Percentiles rank a stretch among this genome's conserved stretches.
phyloP scores from a whole-genome alignment of 2,113 vertebrate genomes.

The Cyprinodon brontotheroides region DNA sequence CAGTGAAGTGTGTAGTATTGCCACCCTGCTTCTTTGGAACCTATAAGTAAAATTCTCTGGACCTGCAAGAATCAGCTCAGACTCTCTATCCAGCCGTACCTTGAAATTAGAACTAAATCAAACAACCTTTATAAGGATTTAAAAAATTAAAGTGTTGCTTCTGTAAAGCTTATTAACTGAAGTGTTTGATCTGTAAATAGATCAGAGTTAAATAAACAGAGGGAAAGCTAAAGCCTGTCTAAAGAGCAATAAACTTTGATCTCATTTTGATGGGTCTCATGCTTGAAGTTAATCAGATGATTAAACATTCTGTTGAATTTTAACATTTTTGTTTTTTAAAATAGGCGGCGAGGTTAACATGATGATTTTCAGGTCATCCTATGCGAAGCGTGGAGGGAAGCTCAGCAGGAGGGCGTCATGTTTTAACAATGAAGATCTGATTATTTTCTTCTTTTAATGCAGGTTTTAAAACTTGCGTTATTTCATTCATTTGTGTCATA shows the following conservation, averaged over 20 bases:
- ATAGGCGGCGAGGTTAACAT: background rate
- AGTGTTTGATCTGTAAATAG: background rate
- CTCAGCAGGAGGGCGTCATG: background rate
- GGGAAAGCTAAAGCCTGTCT: background rate
- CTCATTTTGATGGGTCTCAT: background rate
- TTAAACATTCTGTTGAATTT: background rate
- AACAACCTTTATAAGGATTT: background rate
- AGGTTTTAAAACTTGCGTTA: background rate
- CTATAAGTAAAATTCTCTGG: no score
- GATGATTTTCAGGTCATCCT: background rate
- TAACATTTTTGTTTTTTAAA: background rate
- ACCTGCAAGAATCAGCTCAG: no score
- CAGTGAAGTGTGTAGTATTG: no score
- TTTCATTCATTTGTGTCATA: slow-evolving; percentile 4
- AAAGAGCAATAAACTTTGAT: background rate
- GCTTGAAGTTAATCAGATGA: no score
- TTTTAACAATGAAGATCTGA: background rate
- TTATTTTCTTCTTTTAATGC: background rate
- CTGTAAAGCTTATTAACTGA: background rate
- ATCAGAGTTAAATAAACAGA: background rate
- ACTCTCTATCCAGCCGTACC: no score
- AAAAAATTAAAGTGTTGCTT: background rate
- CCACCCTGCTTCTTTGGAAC: background rate
- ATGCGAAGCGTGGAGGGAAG: no score
- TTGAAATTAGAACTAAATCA: background rate